phyloP scores from a whole-genome alignment of 2,888 invertebrate genomes.

The Biston betularia region DNA sequence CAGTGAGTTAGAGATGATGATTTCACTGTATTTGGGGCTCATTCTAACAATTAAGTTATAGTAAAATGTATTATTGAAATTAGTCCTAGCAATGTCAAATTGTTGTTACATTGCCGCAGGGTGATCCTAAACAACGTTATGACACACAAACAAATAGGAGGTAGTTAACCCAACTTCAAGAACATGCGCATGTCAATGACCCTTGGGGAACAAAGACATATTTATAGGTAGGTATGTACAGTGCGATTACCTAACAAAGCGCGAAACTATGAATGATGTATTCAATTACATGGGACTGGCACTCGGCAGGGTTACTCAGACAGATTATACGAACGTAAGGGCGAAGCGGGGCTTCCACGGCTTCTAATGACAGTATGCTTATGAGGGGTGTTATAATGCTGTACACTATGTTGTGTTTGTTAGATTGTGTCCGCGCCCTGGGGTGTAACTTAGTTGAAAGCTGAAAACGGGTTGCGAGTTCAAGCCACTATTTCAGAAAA shows the following conservation, averaged over 20 bases:
- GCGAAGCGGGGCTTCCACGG: conserved; percentile 53
- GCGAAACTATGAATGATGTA: conserved; percentile 34
- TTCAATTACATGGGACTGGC: conserved; percentile 42
- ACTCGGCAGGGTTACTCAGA: conserved; percentile 48
- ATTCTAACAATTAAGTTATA: too few species aligned
- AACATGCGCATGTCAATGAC: conserved; percentile 5
- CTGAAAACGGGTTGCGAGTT: conserved; percentile 7
- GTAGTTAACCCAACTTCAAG: neutral
- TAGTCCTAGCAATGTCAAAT: neutral
- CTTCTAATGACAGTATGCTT: conserved; percentile 45
- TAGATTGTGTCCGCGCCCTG: conserved; percentile 11
- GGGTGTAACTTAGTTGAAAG: conserved; percentile 8
- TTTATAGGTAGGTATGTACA: neutral
- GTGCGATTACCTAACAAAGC: conserved; percentile 23
- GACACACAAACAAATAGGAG: neutral
- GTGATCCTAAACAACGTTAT: neutral
- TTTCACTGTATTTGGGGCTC: too few species aligned
- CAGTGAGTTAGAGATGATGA: too few species aligned
- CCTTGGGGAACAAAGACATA: conserved; percentile 13
- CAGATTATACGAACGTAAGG: conserved; percentile 50
- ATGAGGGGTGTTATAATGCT: conserved; percentile 33
- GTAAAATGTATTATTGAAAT: too few species aligned
- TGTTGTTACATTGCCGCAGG: conserved; percentile 1
- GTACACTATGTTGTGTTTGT: conserved; percentile 16
- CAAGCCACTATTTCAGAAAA: neutral